Evolutionary conservation across 2,888 invertebrate genomes (phyloP), one percentile per base, ranked within the genome.

Genomic region (Idaea dimidiata): DNA sequence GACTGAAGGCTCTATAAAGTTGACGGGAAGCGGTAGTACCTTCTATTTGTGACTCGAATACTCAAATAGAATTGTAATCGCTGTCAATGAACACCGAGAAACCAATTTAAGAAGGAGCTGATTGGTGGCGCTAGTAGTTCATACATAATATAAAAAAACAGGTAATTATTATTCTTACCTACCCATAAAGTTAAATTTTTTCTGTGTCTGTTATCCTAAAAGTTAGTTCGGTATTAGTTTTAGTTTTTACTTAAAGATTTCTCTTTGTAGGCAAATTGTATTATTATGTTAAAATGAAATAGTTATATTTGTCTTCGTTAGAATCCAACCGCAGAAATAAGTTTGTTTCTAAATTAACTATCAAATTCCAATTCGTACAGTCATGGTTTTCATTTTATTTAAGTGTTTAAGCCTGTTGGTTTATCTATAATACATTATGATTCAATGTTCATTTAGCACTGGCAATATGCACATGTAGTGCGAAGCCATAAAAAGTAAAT

Each of bases 21-120:
- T 61, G 78, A 70, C 89, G 87, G 90, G 90, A 90, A 90, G 82
- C 88, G 89, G 88, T 84, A 89, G 89, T 85, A 81, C 79, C 79
- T 87, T 87, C 79, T 82, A 82, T 73, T 79, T 88, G 87, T 89
- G 89, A 89, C 78, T 71, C 73, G 90, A 89, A 89, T 90, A 80
- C 69, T 71, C 80, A 76, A 87, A 83, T 76, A n/a, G 80, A 81
- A 82, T 80, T 79, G 85, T 81, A 81, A 78, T 72, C 64, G 62
- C 72, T 81, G 81, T 82, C 83, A 70, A 72, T 79, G 71, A 80
- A 77, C 71, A 14, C 43, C 14, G 14, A 14, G 14, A 7, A 43
- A 43, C 24, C 5, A 43, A 8, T 43, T 10, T 14, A 43, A 43
- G 43, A 43, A 43, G 14, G 14, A 43, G 43, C 43, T 43, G 43